These are phyloP conservation scores for Lottia gigantea DNA, from an alignment of 2,888 invertebrate genomes.

Conservation along the genomic window DNA sequence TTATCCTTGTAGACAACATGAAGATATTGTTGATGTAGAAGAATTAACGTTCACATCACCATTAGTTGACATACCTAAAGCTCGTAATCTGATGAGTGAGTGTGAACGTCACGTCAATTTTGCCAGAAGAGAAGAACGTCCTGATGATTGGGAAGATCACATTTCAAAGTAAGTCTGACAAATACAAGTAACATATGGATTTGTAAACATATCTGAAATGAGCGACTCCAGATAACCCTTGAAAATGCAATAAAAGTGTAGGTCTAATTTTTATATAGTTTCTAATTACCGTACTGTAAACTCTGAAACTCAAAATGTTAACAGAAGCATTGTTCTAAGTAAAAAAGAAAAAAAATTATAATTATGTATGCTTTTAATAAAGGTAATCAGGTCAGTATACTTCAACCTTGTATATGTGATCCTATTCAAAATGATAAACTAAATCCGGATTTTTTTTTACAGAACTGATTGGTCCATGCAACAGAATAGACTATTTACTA, in stretches of 20 bases:
- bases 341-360: too few species aligned
- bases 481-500: conserved; percentile 77
- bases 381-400: too few species aligned
- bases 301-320: too few species aligned
- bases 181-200: too few species aligned
- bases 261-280: too few species aligned
- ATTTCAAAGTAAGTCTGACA: conserved; percentile 72
- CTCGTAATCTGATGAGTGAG: conserved; percentile 78
- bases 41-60: conserved; percentile 19
- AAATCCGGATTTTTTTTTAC: conserved; percentile 36
- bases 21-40: conserved; percentile 19
- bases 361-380: too few species aligned
- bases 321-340: too few species aligned
- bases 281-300: too few species aligned
- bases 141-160: conserved; percentile 78
- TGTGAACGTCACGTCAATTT: conserved; percentile 76
- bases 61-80: conserved; percentile 66
- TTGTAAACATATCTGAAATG: too few species aligned
- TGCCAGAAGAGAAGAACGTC: conserved; percentile 73
- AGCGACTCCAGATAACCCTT: too few species aligned
- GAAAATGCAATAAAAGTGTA: too few species aligned
- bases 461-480: conserved; percentile 76
- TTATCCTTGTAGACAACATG: neutral
- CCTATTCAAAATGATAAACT: neutral
- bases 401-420: neutral